Evolutionary conservation across 2,888 invertebrate genomes (phyloP), one percentile per base, ranked within the genome.

Genomic region (Biston stratarius): DNA sequence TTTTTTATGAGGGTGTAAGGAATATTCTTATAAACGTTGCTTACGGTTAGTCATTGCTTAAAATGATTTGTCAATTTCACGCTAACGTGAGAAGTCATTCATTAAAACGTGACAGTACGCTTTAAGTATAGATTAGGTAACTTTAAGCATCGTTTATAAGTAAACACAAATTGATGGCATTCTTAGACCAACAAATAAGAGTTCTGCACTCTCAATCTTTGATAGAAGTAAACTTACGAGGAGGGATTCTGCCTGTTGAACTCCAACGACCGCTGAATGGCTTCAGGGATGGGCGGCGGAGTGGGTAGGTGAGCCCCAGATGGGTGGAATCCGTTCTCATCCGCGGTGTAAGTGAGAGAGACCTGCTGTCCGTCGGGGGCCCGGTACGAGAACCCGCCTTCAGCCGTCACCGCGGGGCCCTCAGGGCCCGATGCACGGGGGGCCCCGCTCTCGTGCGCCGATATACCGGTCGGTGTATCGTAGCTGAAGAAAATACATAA

Each of bases 271-370:
- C 94, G 90, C 48, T 94, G 86, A 75, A 95, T 95, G 36, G 92
- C 95, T 62, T 94, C 95, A 0, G 95, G 95, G 71, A 95, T 95
- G 11, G 95, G 95, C 0, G 95, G 95, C 0, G 95, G 94, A 0
- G 95, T 95, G 8, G 95, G 95, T 47, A 95, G 85, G 78, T 95
- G 95, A 0, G 94, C 92, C 12, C 95, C 95, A 70, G 88, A 92
- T 14, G 96, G 95, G 78, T 95, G 95, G 90, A 96, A 96, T 61
- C 96, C 96, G 78, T 96, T 96, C 84, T 96, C 96, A 77, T 96
- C 96, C 34, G 96, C 96, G 44, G 95, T 94, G 88, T 96, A 96
- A 3, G 95, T 94, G 63, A 96, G 86, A 10, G 95, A 94, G 78
- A 96, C 94, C 74, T 95, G 93, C 77, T 95, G 94, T 51, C 96